phyloP scores from a whole-genome alignment of 1,140 invertebrate species.

The Cyrtorhinus lividipennis region DNA sequence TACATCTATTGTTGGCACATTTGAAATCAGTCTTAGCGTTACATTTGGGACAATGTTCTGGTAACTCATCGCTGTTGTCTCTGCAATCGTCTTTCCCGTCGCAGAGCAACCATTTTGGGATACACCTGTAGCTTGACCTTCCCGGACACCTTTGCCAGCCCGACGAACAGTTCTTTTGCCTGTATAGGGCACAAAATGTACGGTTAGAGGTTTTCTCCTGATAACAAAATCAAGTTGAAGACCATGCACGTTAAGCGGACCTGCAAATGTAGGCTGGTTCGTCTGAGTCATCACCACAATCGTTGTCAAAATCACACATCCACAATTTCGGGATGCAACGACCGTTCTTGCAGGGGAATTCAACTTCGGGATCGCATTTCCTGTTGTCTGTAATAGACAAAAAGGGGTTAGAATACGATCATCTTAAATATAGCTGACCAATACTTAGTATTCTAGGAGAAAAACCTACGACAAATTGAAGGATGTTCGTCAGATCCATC shows the following conservation, averaged over 20 bases:
- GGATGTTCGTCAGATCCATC: slow-evolving; percentile 89
- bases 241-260: slow-evolving; percentile 15
- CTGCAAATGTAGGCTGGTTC: slow-evolving; percentile 84
- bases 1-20: slow-evolving; percentile 81
- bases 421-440: neutral
- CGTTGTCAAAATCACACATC: slow-evolving; percentile 90
- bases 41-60: slow-evolving; percentile 78
- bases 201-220: neutral
- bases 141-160: slow-evolving; percentile 86
- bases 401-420: slow-evolving; percentile 7
- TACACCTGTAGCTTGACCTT: slow-evolving; percentile 77
- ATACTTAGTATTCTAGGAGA: neutral
- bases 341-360: slow-evolving; percentile 78
- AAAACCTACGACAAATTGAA: slow-evolving; percentile 57
- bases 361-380: slow-evolving; percentile 63
- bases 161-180: slow-evolving; percentile 73
- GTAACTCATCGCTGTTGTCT: slow-evolving; percentile 78
- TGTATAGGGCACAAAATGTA: slow-evolving; percentile 12
- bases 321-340: slow-evolving; percentile 90
- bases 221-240: neutral
- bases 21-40: slow-evolving; percentile 77
- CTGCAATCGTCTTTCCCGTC: slow-evolving; percentile 85
- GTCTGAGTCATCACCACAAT: slow-evolving; percentile 86
- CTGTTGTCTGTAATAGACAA: slow-evolving; percentile 50
- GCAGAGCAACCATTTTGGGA: slow-evolving; percentile 89